Base-by-base conservation (phyloP, 2,113 vertebrate species). In the Cyanistes caeruleus region DNA sequence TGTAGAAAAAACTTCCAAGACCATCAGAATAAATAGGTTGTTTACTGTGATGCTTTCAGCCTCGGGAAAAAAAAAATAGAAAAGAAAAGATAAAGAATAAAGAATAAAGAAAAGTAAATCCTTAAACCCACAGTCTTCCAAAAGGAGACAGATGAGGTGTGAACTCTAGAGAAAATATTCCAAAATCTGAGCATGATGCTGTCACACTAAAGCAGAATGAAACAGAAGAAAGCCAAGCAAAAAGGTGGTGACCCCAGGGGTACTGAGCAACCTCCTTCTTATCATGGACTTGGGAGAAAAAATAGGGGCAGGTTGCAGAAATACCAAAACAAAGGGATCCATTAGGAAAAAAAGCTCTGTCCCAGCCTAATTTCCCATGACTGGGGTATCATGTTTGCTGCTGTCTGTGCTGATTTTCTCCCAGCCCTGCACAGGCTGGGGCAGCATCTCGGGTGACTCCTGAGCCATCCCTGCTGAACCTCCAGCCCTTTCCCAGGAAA, bases 11-110 rank as follows among this genome's bases (percentile, higher is more conserved):
- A 86, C 77, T 95, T 96, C 93, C 89, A 94, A 89, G 93, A 92
- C 63, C 88, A 83, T 87, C 90, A 93, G 63, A 95, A 96, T 96
- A 96, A 95, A 96, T 87, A 85, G 84, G 72, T 87, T 97, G 86
- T 96, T 96, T 96, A 93, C 93, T 80, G 59, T 89, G 95, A 87
- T 80, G 90, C 73, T 96, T 65, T 65, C 77, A 93, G 81, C 74
- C 89, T 80, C 67, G 77, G 67, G 7, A 14, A n/a, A 56, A 68
- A 52, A 73, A 15, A 43, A 15, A n/a, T n/a, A n/a, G 67, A 74
- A 72, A 74, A 55, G 51, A 63, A 39, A 74, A 77, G 52, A 87
- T 56, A 53, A 87, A 83, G 87, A 80, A 87, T 56, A 53, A 87
- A 83, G 87, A 80, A 74, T 69, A 90, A 84, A 96, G 63, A 70